Percentiles rank a stretch among this genome's conserved stretches.
Conservation (phyloP, 2,888 invertebrate species). For the Camponotus fellah region DNA sequence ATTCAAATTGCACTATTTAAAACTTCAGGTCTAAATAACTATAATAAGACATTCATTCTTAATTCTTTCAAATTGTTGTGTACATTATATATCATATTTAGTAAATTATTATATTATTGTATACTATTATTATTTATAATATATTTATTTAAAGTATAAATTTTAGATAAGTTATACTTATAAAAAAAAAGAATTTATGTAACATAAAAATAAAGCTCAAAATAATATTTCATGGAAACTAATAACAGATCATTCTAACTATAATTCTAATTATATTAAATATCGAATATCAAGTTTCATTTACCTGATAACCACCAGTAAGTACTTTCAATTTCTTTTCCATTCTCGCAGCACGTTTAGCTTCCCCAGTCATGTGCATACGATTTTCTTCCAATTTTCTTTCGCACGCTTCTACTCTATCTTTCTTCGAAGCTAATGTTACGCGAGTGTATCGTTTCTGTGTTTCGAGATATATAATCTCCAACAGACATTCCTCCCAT, state of each 20-base stretch:
- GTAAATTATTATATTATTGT: too few relatives aligned
- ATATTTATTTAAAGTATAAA: background rate
- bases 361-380: slow-evolving; percentile 98
- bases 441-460: slow-evolving; percentile 97
- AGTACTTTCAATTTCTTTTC: slow-evolving; percentile 98
- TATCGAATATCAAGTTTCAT: background rate
- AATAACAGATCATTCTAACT: background rate
- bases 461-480: slow-evolving; percentile 96
- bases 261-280: background rate
- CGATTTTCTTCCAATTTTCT: slow-evolving; percentile 97
- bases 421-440: slow-evolving; percentile 98
- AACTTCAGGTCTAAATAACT: background rate
- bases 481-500: slow-evolving; percentile 98
- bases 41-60: background rate
- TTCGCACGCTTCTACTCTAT: slow-evolving; percentile 97
- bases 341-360: slow-evolving; percentile 98
- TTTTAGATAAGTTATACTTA: background rate
- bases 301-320: slow-evolving; percentile 95
- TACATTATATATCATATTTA: background rate
- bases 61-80: background rate
- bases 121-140: background rate
- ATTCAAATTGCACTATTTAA: background rate
- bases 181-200: background rate
- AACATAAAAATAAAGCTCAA: background rate
- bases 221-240: background rate